Evolutionary conservation across 2,113 vertebrate species (phyloP).

Genomic region (Vidua chalybeata): DNA sequence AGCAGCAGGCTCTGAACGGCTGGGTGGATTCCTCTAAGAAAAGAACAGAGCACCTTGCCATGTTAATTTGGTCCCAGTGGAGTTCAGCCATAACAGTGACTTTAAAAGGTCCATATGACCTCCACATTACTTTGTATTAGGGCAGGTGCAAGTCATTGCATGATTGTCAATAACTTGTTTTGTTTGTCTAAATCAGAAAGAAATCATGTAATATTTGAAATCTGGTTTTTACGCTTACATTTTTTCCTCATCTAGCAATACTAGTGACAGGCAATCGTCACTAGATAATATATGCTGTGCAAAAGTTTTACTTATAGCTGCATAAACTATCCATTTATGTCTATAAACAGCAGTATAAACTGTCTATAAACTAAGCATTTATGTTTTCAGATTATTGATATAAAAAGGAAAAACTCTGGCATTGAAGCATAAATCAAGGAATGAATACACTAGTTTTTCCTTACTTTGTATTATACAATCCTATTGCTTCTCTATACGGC

Average conservation of each 20-base stretch:
- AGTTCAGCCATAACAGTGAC: background rate
- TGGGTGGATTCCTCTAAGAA: background rate
- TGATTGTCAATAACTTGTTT: background rate
- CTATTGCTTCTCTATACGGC: background rate
- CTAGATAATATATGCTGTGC: background rate
- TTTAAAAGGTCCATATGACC: background rate
- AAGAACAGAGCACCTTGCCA: background rate
- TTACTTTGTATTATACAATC: background rate
- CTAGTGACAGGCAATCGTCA: background rate
- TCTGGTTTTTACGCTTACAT: accelerated
- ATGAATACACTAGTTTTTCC: background rate
- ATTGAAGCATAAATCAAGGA: background rate
- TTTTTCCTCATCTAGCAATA: background rate
- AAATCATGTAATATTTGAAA: background rate
- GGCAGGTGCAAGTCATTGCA: background rate
- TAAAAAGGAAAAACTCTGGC: background rate
- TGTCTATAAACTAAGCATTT: background rate
- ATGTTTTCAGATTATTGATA: background rate
- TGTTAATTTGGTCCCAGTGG: background rate
- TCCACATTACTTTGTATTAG: background rate
- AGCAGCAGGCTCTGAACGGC: background rate
- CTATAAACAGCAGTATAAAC: background rate
- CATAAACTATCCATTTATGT: background rate
- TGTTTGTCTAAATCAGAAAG: background rate
- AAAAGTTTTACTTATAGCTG: background rate